phyloP scores from a whole-genome alignment of 1,140 invertebrate genomes.

The Leptopilina boulardi region DNA sequence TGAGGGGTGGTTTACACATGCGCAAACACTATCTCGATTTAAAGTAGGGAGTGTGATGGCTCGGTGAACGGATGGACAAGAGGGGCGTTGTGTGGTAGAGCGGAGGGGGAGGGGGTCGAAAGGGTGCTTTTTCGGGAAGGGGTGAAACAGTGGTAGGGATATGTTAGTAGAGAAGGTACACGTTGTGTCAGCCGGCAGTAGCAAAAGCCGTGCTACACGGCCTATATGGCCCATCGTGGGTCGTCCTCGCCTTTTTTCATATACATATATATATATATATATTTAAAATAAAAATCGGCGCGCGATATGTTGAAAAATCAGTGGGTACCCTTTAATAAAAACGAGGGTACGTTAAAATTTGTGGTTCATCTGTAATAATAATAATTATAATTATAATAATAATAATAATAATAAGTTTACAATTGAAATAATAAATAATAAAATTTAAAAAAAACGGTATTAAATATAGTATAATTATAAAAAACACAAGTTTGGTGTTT shows the following conservation, averaged over 20 bases:
- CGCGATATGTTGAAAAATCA: conserved; percentile 45
- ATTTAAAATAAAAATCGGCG: not conserved
- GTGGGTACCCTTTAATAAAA: not conserved
- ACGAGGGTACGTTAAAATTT: not conserved
- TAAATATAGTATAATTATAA: no score
- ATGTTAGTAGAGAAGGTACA: conserved; percentile 72
- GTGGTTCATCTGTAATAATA: not conserved
- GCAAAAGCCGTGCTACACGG: conserved; percentile 71
- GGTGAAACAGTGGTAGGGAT: conserved; percentile 44
- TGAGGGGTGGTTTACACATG: conserved; percentile 54
- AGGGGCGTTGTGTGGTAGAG: not conserved
- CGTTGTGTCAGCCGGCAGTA: conserved; percentile 74
- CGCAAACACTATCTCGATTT: conserved; percentile 43
- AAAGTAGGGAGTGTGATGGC: conserved; percentile 38
- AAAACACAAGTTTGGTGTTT: no score
- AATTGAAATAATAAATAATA: no score
- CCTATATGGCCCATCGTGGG: conserved; percentile 60
- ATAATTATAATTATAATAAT: not conserved
- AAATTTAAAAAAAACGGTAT: no score
- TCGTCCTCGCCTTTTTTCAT: conserved; percentile 43
- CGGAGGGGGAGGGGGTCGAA: conserved; percentile 37
- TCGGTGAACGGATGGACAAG: conserved; percentile 43
- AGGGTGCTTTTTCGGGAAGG: conserved; percentile 32
- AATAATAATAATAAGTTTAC: no score
- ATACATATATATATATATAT: no score